Base-by-base conservation (phyloP, 2,113 vertebrate species). In the Datnioides undecimradiatus region DNA sequence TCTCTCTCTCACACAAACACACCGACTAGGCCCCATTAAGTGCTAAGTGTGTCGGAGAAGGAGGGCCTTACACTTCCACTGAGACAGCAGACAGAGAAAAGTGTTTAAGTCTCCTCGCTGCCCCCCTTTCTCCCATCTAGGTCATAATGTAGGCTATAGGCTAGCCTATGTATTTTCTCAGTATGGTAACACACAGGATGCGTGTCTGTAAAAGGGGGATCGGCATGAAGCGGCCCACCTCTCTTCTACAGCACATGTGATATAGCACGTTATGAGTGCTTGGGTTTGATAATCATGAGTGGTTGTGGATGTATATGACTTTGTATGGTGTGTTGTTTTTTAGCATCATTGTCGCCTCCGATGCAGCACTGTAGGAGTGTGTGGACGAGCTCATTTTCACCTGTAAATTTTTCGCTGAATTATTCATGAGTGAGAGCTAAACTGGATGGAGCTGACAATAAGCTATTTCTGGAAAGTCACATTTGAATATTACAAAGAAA, bases 91-190 rank as follows among this genome's bases (percentile, higher is more conserved):
- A 82, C 79, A 75, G 58, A 87, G 82, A 87, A 79, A 68, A 84
- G 88, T 87, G 91, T 86, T 91, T 89, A 90, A 85, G 84, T 83
- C 83, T 89, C 8, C 43, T 78, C n/a, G 0, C 73, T 88, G 86
- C 65, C 81, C 86, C 79, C 60, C 64, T 88, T 90, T 88, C 74
- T 84, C 40, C 63, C 83, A 90, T 93, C 73, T 91, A 86, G 90
- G 91, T 93, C 90, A 93, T 54, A 88, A 88, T 91, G 83, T 90
- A 90, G 87, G 87, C 76, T 87, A 81, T 68, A 86, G 73, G 71
- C 51, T 74, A 60, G 34, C 70, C 41, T 59, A 75, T 79, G 73
- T 84, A 69, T 79, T 79, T 40, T 76, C 73, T 34, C 60, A 79
- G 66, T 80, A 69, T 66, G 60, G 80, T 27, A 66, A 67, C 52